Base-by-base conservation (phyloP, 2,797 vertebrate species). In the Graptemys geographica region DNA sequence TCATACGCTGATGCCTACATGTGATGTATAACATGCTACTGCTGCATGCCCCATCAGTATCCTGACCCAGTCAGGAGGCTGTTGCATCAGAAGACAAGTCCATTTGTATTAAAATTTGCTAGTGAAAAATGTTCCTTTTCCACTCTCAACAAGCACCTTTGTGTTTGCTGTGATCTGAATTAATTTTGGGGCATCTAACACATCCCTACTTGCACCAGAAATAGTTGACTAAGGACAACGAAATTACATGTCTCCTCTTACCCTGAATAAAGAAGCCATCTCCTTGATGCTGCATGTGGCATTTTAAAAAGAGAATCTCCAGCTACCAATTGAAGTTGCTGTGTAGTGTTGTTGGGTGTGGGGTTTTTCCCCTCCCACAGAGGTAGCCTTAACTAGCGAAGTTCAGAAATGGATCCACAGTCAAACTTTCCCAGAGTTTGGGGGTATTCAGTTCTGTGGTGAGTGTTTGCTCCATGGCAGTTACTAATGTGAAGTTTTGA, bases 261-360 rank as follows among this genome's bases (percentile, higher is more conserved):
- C 59, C 18, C 21, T 2, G 23, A 33, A 3, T 92, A 92, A 92
- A 90, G 65, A 69, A 37, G 65, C 19, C 65, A 37, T 11, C 19
- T 21, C 18, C n/a, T 21, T 69, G 33, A 23, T 91, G 82, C 55
- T 62, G 27, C 91, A 95, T 96, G 96, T 95, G 92, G 87, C 72
- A 83, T 91, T 88, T 90, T 93, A 65, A 23, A 79, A 89, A 56
- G 59, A 69, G 81, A 15, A 12, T 25, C 33, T 37, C n/a, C 23
- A 92, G 94, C 85, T 92, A 93, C 33, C 16, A 93, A 94, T 80
- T 90, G 28, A 33, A 78, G 41, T 55, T 84, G 93, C 92, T 84
- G 44, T 1, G 23, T 83, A 80, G 78, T 37, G 8, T 93, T 86
- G 65, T n/a, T 69, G 59, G 15, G 59, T 8, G 13, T n/a, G 59